A percentile compares a stretch with the other conserved stretches of the same genome.
Conservation (phyloP, 2,797 vertebrate genomes). For the Chiloscyllium punctatum region DNA sequence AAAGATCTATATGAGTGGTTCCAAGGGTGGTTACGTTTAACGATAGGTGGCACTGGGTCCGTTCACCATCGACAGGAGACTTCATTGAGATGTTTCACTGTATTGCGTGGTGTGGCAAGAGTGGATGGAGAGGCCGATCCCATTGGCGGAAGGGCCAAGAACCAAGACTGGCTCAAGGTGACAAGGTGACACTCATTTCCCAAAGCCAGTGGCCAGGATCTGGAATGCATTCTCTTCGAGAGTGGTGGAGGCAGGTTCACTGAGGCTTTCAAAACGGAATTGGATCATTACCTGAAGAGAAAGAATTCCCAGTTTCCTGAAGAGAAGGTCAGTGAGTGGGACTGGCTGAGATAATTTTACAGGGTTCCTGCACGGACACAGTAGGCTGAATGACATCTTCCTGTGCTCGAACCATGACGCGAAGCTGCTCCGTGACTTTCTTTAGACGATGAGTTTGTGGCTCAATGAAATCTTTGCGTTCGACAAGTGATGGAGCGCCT, state of each 20-base stretch:
- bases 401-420: not conserved
- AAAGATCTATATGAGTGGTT: not conserved
- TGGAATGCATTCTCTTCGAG: not conserved
- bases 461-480: not conserved
- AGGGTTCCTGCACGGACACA: no score
- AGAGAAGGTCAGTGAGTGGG: no score
- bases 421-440: not conserved
- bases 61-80: not conserved
- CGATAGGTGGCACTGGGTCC: not conserved
- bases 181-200: not conserved
- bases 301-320: no score
- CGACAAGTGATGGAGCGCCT: not conserved
- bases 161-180: not conserved
- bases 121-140: no score
- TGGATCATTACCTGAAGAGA: no score
- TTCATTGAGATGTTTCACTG: not conserved
- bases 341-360: no score
- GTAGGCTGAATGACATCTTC: not conserved
- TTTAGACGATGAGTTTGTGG: not conserved
- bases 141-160: not conserved
- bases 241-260: not conserved
- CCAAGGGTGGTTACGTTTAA: not conserved
- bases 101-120: not conserved
- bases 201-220: not conserved
- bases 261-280: not conserved